These are phyloP conservation scores for Triplophysa dalaica DNA, from an alignment of 2,113 vertebrate genomes.

Conservation along the genomic window DNA sequence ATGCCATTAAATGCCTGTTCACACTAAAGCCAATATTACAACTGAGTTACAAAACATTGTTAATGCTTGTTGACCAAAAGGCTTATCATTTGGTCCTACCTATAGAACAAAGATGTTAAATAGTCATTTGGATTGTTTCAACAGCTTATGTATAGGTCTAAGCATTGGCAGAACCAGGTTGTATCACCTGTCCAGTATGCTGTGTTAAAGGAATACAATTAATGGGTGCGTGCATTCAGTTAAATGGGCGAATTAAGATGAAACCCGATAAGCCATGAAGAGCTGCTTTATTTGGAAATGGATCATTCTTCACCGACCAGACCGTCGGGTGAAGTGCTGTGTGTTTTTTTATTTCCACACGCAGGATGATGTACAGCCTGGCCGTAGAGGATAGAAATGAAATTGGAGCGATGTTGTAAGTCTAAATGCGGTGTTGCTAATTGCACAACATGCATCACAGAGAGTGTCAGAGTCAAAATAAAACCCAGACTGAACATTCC, in stretches of 20 bases:
- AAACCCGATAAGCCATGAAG: neutral
- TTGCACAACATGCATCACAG: conserved; percentile 19
- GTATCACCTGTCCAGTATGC: neutral
- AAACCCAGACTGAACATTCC: conserved; percentile 3
- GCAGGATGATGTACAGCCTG: conserved; percentile 4
- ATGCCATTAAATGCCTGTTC: neutral
- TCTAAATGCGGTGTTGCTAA: conserved; percentile 15
- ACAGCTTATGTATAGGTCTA: too few relatives aligned
- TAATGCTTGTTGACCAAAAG: neutral
- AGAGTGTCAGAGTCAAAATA: conserved; percentile 5
- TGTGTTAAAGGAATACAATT: neutral
- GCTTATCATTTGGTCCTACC: too few relatives aligned
- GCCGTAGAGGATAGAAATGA: conserved; percentile 21
- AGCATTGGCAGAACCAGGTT: neutral
- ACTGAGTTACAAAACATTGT: too few relatives aligned
- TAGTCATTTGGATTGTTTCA: too few relatives aligned
- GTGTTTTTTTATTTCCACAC: neutral
- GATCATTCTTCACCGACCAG: neutral
- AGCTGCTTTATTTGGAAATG: conserved; percentile 5
- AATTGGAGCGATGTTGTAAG: conserved; percentile 6
- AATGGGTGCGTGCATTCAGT: neutral
- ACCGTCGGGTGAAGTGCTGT: neutral
- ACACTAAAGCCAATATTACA: neutral
- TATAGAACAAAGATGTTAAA: too few relatives aligned
- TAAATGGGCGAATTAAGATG: neutral